Base-by-base conservation (phyloP, 2,888 invertebrate species). In the Muschampia plurimacula region DNA sequence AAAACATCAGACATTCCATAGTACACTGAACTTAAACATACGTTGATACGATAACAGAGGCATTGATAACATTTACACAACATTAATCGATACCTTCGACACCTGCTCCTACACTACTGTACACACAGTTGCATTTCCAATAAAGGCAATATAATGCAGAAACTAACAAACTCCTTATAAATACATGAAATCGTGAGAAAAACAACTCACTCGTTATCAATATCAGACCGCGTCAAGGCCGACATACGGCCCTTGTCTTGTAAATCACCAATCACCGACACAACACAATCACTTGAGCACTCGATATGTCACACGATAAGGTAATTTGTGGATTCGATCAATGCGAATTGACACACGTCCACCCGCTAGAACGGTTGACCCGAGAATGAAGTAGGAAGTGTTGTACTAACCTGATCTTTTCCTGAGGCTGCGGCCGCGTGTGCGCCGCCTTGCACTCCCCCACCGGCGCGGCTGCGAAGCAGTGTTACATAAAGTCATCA, bases 401-500 rank as follows among this genome's bases (percentile, higher is more conserved):
- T 76, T 66, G 73, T 73, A 80, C 82, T 74, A 77, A 84, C 84
- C 92, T 92, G 91, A 89, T 92, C 90, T 92, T 92, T 89, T 91
- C 92, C 87, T 89, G 90, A 86, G 90, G 86, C 85, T 87, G 85
- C 87, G 90, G 86, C 75, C 83, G 91, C 90, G 90, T 39, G 60
- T 60, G 69, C 57, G 70, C 85, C 83, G 85, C 76, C 85, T 86
- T 86, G 89, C 86, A 88, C 79, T 84, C 88, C 91, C 86, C 91
- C 92, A 89, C 87, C 89, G 85, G 87, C 85, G 84, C 83, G 80
- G 86, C 92, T 90, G 91, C 83, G 85, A 87, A 89, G 89, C 84
- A 87, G 74, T 81, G 82, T 90, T 90, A 88, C 87, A 89, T 91
- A 89, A 89, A 86, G 84, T 85, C 80, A 88, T 85, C 84, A 86